Evolutionary conservation across 2,797 vertebrate genomes (phyloP), one percentile per base, ranked within the genome.

Genomic region (Cyclopterus lumpus): DNA sequence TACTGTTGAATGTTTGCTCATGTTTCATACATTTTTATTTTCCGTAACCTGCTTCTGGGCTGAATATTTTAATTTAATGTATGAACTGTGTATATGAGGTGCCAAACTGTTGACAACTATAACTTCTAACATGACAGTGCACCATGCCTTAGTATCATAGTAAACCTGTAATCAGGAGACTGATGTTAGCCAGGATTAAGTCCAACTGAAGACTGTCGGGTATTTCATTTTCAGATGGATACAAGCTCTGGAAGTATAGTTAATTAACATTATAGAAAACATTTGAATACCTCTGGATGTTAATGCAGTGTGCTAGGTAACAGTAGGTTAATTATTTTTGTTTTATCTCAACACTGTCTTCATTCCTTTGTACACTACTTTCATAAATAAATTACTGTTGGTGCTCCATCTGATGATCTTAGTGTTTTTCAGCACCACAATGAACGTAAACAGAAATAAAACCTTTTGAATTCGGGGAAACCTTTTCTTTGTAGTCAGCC

Each of bases 21-120:
- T 28, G 20, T 66, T 70, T 68, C 8, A 16, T 36, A 38, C 36
- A 24, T 60, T 7, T n/a, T 24, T 22, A 30, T 26, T 73, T 75
- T 55, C 22, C 10, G 60, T 12, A 70, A 34, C 71, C 32, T 62
- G 18, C 1, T 42, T 53, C 8, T 30, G 16, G 16, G 54, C 58
- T 55, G 22, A 71, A 55, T 57, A 24, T n/a, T 62, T 24, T 57
- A 20, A 8, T 61, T 64, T n/a, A 11, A 48, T 61, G 12, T 66
- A 54, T 34, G 15, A 61, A 67, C 48, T 67, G 4, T 66, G 44
- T 55, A 49, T 59, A 67, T 53, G 9, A 67, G 63, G 34, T 69
- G 68, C 75, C 54, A 58, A 72, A 74, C 18, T 40, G n/a, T 66
- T 48, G 4, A 67, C 15, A 58, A n/a, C 22, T n/a, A 5, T 62